Base-by-base conservation (phyloP, 30 jellyfish, hydroid and myxozoan genomes). In the Aurelia aurita complex sp. Pacific region DNA sequence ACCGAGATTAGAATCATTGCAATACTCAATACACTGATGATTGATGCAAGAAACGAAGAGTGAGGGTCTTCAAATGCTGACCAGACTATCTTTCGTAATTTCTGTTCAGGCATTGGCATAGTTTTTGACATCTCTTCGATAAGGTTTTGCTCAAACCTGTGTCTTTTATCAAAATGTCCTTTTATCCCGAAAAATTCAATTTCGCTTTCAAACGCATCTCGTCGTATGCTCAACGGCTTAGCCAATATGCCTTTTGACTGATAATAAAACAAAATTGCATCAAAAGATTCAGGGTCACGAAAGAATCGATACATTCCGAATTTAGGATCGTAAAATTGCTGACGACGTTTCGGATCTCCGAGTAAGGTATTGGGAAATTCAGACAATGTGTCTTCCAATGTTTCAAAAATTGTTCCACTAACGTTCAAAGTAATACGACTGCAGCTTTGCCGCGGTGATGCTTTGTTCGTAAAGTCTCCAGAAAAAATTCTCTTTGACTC, bases 201-300 rank as follows among this genome's bases (percentile, higher is more conserved):
- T 50, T 92, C 98, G 32, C 73, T 71, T 66, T 71, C 71, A 61
- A 92, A 92, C 13, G 33, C 65, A 12, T 81, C 80, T 33, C 98
- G 85, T 16, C 65, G 72, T 6, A 92, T 77, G 77, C 71, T 55
- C 34, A 36, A 74, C 29, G 98, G 96, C 67, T 71, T 82, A 14
- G 98, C 73, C 67, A 90, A 85, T 2, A 88, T 92, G 36, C 98
- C 98, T 17, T 79, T 85, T 8, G 98, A 91, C 72, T 91, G 98
- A 67, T 91, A 91, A 79, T 91, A 91, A 74, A 92, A 92, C 85
- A 92, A 77, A 57, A 92, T 83, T 29, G 98, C 97, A 53, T 87
- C 89, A 68, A 92, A 92, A 6, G 97, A 92, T 7, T 19, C 43
- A 11, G 85, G 84, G 43, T 91, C 94, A 38, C 98, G 88, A 33